phyloP scores from a whole-genome alignment of 2,797 vertebrate species.

The Tokudaia tokunoshimensis region DNA sequence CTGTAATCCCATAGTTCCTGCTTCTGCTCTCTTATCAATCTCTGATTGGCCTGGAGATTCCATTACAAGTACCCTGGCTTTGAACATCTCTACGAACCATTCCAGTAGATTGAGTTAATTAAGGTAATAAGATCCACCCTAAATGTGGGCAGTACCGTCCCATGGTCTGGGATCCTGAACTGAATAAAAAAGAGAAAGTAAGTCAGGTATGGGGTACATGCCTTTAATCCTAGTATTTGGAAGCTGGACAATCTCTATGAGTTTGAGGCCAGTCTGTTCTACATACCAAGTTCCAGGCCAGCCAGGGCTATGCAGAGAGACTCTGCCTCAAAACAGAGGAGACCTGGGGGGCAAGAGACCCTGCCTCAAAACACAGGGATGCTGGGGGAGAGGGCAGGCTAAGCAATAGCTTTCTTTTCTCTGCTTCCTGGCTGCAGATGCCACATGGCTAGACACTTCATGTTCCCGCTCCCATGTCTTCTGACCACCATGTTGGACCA shows the following conservation, averaged over 20 bases:
- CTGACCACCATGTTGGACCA: not conserved
- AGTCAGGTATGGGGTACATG: too few species aligned
- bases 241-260: not conserved
- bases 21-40: too few species aligned
- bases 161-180: too few species aligned
- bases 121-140: not conserved
- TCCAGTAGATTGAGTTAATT: not conserved
- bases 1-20: not conserved
- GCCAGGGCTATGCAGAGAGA: not conserved
- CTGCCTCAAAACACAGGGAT: not conserved
- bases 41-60: not conserved
- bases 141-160: too few species aligned
- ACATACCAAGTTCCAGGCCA: not conserved
- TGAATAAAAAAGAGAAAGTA: too few species aligned
- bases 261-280: not conserved
- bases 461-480: not conserved
- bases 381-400: not conserved
- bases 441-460: not conserved
- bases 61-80: not conserved
- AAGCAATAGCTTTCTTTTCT: not conserved
- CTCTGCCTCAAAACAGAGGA: not conserved
- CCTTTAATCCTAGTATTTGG: not conserved
- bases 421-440: not conserved
- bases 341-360: accelerated
- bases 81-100: not conserved